Evolutionary conservation across 2,888 invertebrate species (phyloP), one percentile per base, ranked within the genome.

Genomic region (Adelphocoris suturalis): DNA sequence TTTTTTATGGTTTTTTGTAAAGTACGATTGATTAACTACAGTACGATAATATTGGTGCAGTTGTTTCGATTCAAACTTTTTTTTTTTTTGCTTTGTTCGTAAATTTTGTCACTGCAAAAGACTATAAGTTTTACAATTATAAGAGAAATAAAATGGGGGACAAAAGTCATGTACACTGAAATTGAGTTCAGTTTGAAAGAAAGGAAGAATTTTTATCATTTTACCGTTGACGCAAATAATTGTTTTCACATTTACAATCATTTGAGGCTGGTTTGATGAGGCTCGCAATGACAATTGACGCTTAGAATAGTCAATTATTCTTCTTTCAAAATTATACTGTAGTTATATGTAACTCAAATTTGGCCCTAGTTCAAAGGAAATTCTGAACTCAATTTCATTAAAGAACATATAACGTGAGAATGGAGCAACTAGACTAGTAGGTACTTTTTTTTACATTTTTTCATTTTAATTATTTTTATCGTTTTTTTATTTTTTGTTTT

Each of bases 381-480:
- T n/a, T 12, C 68, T 27, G 68, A 68, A 68, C 68, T 27, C 68
- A 68, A 68, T 68, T n/a, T n/a, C 23, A 68, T 23, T 13, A n/a
- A 16, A 16, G 0, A 61, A 68, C 68, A 5, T 4, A 68, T 68
- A 68, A 68, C 68, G 23, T 68, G 12, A 57, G 16, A 57, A 68
- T 68, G 68, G 23, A 68, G 68, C 68, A 68, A 68, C 68, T 68
- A 68, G 5, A 68, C 2, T 61, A 68, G 7, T 19, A 68, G 23
- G 23, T 68, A 52, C 27, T 82, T 80, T 85, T 85, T 86, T 75
- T 23, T n/a, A 37, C 14, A 37, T 86, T 86, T 86, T 68, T 16
- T 52, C 12, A 23, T 23, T 80, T 80, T 23, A 27, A 82, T 19
- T 82, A 19, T 48, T 19, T 48, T 48, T 19, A 16, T 82, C 37